phyloP scores from a whole-genome alignment of 2,888 invertebrate genomes.

The Phyllotreta striolata region DNA sequence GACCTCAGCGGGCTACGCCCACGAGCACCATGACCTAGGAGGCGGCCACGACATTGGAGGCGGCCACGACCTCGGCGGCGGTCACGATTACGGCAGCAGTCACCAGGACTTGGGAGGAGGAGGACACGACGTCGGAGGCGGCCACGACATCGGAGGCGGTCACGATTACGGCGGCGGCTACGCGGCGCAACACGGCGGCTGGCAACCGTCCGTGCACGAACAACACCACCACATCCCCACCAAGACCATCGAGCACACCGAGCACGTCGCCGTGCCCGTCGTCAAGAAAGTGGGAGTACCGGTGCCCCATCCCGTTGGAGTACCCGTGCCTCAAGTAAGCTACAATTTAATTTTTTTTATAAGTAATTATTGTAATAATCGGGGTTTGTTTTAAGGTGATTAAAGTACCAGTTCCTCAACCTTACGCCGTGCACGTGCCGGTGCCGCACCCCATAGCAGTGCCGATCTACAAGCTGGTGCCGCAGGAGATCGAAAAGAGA shows the following conservation, averaged over 20 bases:
- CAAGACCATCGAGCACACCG: slow-evolving; percentile 73
- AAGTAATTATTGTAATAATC: neutral
- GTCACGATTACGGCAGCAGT: slow-evolving; percentile 61
- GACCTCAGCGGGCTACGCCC: slow-evolving; percentile 51
- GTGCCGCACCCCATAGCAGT: slow-evolving; percentile 78
- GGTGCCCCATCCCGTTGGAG: slow-evolving; percentile 77
- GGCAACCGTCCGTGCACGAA: slow-evolving; percentile 59
- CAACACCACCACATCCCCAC: slow-evolving; percentile 64
- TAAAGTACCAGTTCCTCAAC: slow-evolving; percentile 77
- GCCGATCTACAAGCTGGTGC: slow-evolving; percentile 76
- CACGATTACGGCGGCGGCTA: slow-evolving; percentile 64
- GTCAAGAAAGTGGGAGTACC: slow-evolving; percentile 77
- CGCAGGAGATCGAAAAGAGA: slow-evolving; percentile 75
- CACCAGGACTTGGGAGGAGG: slow-evolving; percentile 61
- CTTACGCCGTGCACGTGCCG: slow-evolving; percentile 75
- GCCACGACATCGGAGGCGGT: slow-evolving; percentile 53
- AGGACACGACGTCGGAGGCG: slow-evolving; percentile 61
- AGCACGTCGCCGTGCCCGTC: slow-evolving; percentile 74
- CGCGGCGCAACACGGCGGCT: slow-evolving; percentile 60
- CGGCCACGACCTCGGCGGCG: slow-evolving; percentile 55
- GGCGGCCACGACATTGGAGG: slow-evolving; percentile 43
- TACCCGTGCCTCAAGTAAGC: slow-evolving; percentile 72
- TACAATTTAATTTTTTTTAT: neutral
- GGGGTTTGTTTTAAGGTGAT: slow-evolving; percentile 63
- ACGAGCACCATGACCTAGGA: slow-evolving; percentile 27